Percentiles rank a stretch among this genome's conserved stretches.
Evolutionary conservation across 2,888 invertebrate genomes (phyloP).

Genomic region (Cremastobaeus sp.): DNA sequence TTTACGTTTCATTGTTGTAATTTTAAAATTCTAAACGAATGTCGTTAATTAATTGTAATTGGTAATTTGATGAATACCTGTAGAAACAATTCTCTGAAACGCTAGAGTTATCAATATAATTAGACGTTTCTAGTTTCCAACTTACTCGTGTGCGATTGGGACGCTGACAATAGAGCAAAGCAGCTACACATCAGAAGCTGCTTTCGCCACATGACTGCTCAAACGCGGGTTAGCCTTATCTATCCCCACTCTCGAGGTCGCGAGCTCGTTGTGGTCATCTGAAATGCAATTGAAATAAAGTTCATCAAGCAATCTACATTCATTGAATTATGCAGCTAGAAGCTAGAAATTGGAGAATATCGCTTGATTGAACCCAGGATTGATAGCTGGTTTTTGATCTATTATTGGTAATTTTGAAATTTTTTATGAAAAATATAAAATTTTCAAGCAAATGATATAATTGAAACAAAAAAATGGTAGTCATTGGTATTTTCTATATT

Average conservation of each 20-base stretch:
- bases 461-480: no score
- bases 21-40: no score
- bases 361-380: constrained; percentile 31
- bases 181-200: constrained; percentile 75
- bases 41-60: no score
- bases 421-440: no score
- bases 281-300: constrained; percentile 60
- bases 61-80: no score
- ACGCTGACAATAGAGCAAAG: constrained; percentile 73
- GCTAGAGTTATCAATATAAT: background rate
- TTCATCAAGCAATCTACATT: constrained; percentile 27
- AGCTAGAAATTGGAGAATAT: constrained; percentile 31
- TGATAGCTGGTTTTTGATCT: no score
- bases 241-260: constrained; percentile 71
- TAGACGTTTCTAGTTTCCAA: constrained; percentile 14
- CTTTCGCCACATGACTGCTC: constrained; percentile 76
- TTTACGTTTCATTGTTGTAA: no score
- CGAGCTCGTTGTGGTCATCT: constrained; percentile 71
- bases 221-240: constrained; percentile 63
- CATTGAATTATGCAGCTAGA: constrained; percentile 27
- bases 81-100: no score
- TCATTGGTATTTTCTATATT: no score
- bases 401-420: no score
- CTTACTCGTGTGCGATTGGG: constrained; percentile 73
- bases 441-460: no score